Evolutionary conservation across 2,888 invertebrate genomes (phyloP).

Genomic region (Lasiommata megera): DNA sequence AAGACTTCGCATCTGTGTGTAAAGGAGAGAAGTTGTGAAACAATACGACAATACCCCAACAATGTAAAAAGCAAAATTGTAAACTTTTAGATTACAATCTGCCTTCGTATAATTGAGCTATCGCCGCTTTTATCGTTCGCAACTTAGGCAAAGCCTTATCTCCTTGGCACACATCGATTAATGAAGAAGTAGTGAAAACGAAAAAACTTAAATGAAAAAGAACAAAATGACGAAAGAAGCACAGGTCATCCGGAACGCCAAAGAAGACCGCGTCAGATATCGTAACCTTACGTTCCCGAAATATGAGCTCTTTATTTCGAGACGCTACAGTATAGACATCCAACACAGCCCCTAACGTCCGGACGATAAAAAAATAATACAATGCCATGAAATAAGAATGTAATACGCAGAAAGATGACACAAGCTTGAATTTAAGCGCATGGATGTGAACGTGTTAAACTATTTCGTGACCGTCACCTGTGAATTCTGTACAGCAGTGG

Average conservation of each 20-base stretch:
- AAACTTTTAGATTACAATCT: slow-evolving; percentile 1
- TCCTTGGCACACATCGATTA: not conserved
- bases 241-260: not conserved
- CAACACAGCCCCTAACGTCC: slow-evolving; percentile 40
- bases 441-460: slow-evolving; percentile 78
- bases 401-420: slow-evolving; percentile 17
- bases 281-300: slow-evolving; percentile 55
- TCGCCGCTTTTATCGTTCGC: slow-evolving; percentile 6
- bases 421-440: slow-evolving; percentile 39
- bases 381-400: slow-evolving; percentile 26
- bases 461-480: slow-evolving; percentile 65
- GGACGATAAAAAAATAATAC: slow-evolving; percentile 30
- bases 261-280: slow-evolving; percentile 40
- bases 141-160: not conserved
- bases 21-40: not conserved
- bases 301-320: slow-evolving; percentile 77
- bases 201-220: slow-evolving; percentile 10
- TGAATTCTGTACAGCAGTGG: slow-evolving; percentile 40
- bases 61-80: slow-evolving; percentile 1
- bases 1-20: not conserved
- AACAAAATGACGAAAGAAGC: slow-evolving; percentile 4
- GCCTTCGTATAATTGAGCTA: slow-evolving; percentile 5
- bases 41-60: slow-evolving; percentile 8
- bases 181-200: slow-evolving; percentile 1
- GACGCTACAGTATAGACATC: slow-evolving; percentile 51